These are phyloP conservation scores for Drosophila yakuba DNA, from an alignment of 1,140 invertebrate genomes.

Conservation along the genomic window DNA sequence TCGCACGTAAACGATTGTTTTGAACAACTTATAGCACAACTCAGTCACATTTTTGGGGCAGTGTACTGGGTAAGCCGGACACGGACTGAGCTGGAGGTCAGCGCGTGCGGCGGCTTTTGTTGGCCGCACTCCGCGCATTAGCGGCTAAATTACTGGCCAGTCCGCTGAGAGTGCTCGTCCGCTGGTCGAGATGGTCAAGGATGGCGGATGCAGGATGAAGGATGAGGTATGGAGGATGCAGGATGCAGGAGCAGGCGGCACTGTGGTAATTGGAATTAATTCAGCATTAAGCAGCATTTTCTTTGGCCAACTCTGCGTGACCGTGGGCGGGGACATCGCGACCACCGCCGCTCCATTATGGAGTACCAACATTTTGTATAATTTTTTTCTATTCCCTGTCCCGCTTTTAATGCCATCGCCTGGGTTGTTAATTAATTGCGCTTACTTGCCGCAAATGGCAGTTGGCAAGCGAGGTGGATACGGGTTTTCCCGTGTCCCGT, in stretches of 20 bases:
- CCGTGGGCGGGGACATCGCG: slow-evolving; percentile 16
- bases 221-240: slow-evolving; percentile 22
- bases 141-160: slow-evolving; percentile 63
- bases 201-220: slow-evolving; percentile 15
- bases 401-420: slow-evolving; percentile 37
- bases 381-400: slow-evolving; percentile 75
- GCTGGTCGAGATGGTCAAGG: slow-evolving; percentile 40
- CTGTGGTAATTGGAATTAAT: slow-evolving; percentile 81
- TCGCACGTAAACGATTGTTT: background rate
- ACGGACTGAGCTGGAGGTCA: slow-evolving; percentile 23
- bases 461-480: slow-evolving; percentile 38
- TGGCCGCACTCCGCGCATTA: slow-evolving; percentile 75
- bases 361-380: slow-evolving; percentile 79
- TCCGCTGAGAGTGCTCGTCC: slow-evolving; percentile 51
- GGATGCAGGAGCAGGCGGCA: slow-evolving; percentile 11
- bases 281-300: slow-evolving; percentile 82
- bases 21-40: background rate
- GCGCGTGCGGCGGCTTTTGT: slow-evolving; percentile 74
- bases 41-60: background rate
- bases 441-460: slow-evolving; percentile 75
- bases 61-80: slow-evolving; percentile 7
- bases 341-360: slow-evolving; percentile 44
- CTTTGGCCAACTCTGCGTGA: slow-evolving; percentile 66
- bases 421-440: slow-evolving; percentile 74
- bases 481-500: slow-evolving; percentile 5